phyloP scores from a whole-genome alignment of 1,140 invertebrate species.

The Elymnias hypermnestra region DNA sequence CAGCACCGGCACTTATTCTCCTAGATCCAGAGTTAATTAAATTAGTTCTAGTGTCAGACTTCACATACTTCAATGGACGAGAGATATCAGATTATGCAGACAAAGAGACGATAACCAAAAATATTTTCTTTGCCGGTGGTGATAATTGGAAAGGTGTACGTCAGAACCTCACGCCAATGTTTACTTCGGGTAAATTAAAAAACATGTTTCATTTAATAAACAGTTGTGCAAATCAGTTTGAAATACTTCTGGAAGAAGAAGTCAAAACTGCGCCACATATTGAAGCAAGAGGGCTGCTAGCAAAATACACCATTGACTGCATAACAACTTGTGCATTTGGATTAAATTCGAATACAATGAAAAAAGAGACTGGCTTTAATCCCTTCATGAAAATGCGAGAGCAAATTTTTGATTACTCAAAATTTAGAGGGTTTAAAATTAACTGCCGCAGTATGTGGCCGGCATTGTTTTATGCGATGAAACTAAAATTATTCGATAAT shows the following conservation, averaged over 20 bases:
- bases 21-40: slow-evolving; percentile 26
- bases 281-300: slow-evolving; percentile 19
- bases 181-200: slow-evolving; percentile 31
- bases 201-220: slow-evolving; percentile 35
- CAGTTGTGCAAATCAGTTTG: slow-evolving; percentile 16
- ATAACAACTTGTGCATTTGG: slow-evolving; percentile 31
- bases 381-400: not conserved
- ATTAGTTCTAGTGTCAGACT: slow-evolving; percentile 20
- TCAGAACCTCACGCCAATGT: slow-evolving; percentile 27
- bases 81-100: slow-evolving; percentile 21
- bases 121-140: slow-evolving; percentile 26
- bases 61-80: slow-evolving; percentile 27
- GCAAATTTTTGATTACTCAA: slow-evolving; percentile 26
- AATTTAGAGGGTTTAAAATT: slow-evolving; percentile 13
- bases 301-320: slow-evolving; percentile 27
- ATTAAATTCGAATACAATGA: slow-evolving; percentile 20
- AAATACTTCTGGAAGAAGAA: slow-evolving; percentile 10
- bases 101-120: slow-evolving; percentile 19
- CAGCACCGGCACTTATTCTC: slow-evolving; percentile 26
- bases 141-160: slow-evolving; percentile 29
- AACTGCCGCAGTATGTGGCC: slow-evolving; percentile 28
- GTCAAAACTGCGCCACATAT: slow-evolving; percentile 3
- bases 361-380: no score
- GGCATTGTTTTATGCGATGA: slow-evolving; percentile 21
- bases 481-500: slow-evolving; percentile 15